Evolutionary conservation across 2,113 vertebrate species (phyloP), one percentile per base, ranked within the genome.

Genomic region (Nerophis ophidion): DNA sequence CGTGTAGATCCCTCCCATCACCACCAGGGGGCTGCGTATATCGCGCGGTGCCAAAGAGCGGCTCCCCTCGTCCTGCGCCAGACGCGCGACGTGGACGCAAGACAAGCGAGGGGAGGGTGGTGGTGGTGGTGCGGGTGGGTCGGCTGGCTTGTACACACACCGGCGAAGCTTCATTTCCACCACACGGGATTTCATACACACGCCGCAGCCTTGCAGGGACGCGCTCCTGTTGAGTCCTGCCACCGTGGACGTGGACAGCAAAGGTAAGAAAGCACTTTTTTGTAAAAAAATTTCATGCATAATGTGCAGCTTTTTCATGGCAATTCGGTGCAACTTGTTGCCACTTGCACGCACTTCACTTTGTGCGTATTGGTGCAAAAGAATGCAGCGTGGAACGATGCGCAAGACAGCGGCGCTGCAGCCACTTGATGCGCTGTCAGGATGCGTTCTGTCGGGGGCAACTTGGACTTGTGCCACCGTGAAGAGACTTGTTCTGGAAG

Each of bases 1-100:
- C 50, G 48, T 63, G 71, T 60, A 79, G 53, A 14, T 84, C 79
- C 86, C 70, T 74, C 68, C 66, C 71, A 63, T 81, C 82, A 60
- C 88, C 88, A 88, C 84, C 72, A 89, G 88, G 84, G 84, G 88
- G 87, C 86, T 84, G 86, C 77, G 73, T 75, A 71, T 63, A 69
- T 75, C 69, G 65, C 61, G 34, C 68, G 46, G 71, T 63, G 54
- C 70, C 13, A 71, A 26, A 64, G 49, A 55, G 62, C 61, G 54
- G 66, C 57, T 72, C 19, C 36, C 55, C 26, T 46, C 48, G 72
- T 61, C 55, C 52, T 72, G 62, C 74, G 76, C 76, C 75, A 79
- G 71, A 81, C 79, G 76, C 79, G 71, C 71, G 63, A 76, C 78
- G 67, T 77, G 73, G 81, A 61, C 68, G 67, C 70, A 74, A 42